Evolutionary conservation across 2,113 vertebrate genomes (phyloP), one percentile per base, ranked within the genome.

Genomic region (Microtus richardsoni): DNA sequence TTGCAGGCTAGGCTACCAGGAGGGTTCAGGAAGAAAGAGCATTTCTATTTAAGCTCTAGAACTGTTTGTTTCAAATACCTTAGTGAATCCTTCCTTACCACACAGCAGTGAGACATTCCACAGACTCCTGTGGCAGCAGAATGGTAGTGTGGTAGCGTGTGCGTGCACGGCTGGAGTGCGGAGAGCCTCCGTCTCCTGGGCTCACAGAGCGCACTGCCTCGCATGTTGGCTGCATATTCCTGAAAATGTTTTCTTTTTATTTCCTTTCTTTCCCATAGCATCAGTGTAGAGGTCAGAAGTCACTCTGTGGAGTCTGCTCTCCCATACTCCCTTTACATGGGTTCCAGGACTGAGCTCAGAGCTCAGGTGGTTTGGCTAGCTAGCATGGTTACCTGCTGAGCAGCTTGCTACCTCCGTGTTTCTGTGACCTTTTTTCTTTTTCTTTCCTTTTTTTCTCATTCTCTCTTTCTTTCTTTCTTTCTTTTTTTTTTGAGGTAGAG

Each of bases 41-140:
- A 60, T 73, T 54, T 85, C 89, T 80, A 60, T 60, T 60, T 66
- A 88, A 44, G 52, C 44, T 71, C 78, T 91, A 54, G 44, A 85
- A 28, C 54, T 82, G 26, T 4, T 85, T 85, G 4, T 87, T 93
- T 89, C 77, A 96, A 41, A 22, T 33, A 71, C 74, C 28, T 47
- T 78, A 33, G 73, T 36, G 1, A 89, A 74, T 54, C 54, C 49
- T 83, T 73, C 47, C 36, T 14, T 39, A 70, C 2, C 28, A 54
- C 28, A 93, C 0, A 11, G 62, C 33, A 54, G 89, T 88, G 89
- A 94, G 95, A 49, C 94, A 89, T 94, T 95, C 74, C 75, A 80
- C 84, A 93, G 73, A 39, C 19, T 70, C 68, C 2, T n/a, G 88
- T 41, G 82, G 49, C 22, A 54, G 74, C 58, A 58, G 19, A 58